Evolutionary conservation across 23 tunicate genomes (phyloP), one percentile per base, ranked within the genome.

Genomic region (Styela plicata): DNA sequence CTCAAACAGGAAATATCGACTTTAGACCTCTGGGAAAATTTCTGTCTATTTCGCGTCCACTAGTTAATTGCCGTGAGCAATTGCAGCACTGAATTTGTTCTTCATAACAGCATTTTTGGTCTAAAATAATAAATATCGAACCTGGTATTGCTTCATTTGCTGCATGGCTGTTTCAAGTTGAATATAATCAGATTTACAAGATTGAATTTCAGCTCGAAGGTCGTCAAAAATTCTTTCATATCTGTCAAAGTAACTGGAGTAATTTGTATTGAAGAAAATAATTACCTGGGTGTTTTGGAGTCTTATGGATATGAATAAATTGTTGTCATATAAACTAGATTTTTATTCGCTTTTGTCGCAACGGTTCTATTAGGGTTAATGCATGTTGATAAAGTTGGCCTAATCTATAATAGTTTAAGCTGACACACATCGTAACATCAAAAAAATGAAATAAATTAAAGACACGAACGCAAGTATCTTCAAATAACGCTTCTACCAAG

Each of bases 91-190:
- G n/a, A n/a, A n/a, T n/a, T n/a, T n/a, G n/a, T n/a, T n/a, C n/a
- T n/a, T n/a, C n/a, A n/a, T n/a, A n/a, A n/a, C n/a, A n/a, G n/a
- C n/a, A n/a, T n/a, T n/a, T n/a, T n/a, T n/a, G n/a, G 57, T 44
- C 57, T 5, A 44, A 5, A 16, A 3, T 28, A 28, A 18, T 28
- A 30, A 52, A 76, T 37, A 29, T 33, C 81, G 13, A 1, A 76
- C 81, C 81, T 76, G 81, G 24, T 20, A 0, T 18, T 76, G 63
- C 2, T 76, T 76, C 81, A 76, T 76, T 65, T 36, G 37, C 31
- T 53, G 81, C 81, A 76, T 1, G 67, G 44, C 44, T 27, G 64
- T 53, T 0, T 44, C 31, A 1, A 76, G 22, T 53, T 44, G 64
- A 22, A 22, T 76, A 29, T 44, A 36, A 16, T 76, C 81, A 26